Percentiles rank a stretch among this genome's conserved stretches.
Conservation (phyloP, 2,888 invertebrate species). For the Neuroscelio doddi region DNA sequence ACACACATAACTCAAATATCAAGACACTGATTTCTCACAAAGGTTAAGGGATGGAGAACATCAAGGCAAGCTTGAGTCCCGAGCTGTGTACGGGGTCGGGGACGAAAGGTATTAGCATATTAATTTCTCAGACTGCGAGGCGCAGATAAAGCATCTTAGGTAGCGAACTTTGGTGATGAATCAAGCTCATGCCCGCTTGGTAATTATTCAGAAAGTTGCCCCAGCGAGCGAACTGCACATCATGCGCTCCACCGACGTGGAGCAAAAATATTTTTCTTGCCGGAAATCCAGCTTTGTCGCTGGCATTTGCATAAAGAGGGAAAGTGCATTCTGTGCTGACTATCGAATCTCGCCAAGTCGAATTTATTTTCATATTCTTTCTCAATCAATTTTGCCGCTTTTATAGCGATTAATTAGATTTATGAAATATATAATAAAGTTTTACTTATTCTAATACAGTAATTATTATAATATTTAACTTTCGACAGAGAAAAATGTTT, state of each 20-base stretch:
- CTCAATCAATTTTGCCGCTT: no score
- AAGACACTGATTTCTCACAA: slow-evolving; percentile 11
- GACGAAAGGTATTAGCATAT: slow-evolving; percentile 67
- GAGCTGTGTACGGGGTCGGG: slow-evolving; percentile 41
- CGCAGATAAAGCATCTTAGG: slow-evolving; percentile 71
- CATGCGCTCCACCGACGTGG: slow-evolving; percentile 44
- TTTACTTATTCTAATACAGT: no score
- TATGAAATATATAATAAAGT: no score
- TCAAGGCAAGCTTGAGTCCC: slow-evolving; percentile 41
- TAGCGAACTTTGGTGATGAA: slow-evolving; percentile 70
- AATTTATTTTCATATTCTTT: no score
- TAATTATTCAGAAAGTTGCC: slow-evolving; percentile 70
- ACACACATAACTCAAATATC: slow-evolving; percentile 16
- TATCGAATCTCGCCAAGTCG: slow-evolving; percentile 3
- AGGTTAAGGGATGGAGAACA: slow-evolving; percentile 23
- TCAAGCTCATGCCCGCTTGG: slow-evolving; percentile 67
- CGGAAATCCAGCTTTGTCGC: slow-evolving; percentile 41
- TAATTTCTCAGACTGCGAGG: slow-evolving; percentile 69
- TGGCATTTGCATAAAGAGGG: slow-evolving; percentile 25
- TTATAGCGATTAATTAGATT: no score
- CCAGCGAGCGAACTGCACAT: slow-evolving; percentile 53
- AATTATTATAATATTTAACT: no score
- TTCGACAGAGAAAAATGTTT: no score
- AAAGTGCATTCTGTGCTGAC: slow-evolving; percentile 11
- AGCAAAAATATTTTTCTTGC: slow-evolving; percentile 68